Percentiles rank a stretch among this genome's conserved stretches.
These are phyloP conservation scores for Scleropages formosus DNA, from an alignment of 2,797 vertebrate species.

Conservation along the genomic window DNA sequence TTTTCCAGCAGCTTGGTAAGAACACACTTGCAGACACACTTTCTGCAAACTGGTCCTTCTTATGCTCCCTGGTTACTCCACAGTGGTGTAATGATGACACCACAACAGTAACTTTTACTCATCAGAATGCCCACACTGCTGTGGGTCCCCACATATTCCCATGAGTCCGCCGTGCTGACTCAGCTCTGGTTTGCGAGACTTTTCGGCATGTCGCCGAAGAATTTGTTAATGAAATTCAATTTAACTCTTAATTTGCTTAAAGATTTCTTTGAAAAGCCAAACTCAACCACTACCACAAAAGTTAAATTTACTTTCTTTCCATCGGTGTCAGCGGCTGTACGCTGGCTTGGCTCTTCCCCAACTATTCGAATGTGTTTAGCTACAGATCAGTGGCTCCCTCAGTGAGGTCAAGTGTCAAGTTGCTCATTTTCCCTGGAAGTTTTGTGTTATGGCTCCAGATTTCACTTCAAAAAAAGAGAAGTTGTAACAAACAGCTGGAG, in stretches of 20 bases:
- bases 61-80: background rate
- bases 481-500: background rate
- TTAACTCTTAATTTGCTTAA: background rate
- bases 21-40: slow-evolving; percentile 29
- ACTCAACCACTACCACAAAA: background rate
- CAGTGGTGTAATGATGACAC: background rate
- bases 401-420: background rate
- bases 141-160: background rate
- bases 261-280: slow-evolving; percentile 5
- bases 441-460: background rate
- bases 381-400: slow-evolving; percentile 11
- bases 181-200: slow-evolving; percentile 4
- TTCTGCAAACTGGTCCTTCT: background rate
- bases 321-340: background rate
- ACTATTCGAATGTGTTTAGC: slow-evolving; percentile 16
- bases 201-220: slow-evolving; percentile 25
- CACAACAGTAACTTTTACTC: no score
- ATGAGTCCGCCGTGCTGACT: slow-evolving; percentile 18
- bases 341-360: background rate
- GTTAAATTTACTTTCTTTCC: slow-evolving; percentile 17
- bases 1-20: slow-evolving; percentile 93
- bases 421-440: background rate
- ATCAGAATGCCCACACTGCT: no score
- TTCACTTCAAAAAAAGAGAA: slow-evolving; percentile 6
- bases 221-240: slow-evolving; percentile 1